phyloP scores from a whole-genome alignment of 2,113 vertebrate genomes.

The Micronycteris hirsuta region DNA sequence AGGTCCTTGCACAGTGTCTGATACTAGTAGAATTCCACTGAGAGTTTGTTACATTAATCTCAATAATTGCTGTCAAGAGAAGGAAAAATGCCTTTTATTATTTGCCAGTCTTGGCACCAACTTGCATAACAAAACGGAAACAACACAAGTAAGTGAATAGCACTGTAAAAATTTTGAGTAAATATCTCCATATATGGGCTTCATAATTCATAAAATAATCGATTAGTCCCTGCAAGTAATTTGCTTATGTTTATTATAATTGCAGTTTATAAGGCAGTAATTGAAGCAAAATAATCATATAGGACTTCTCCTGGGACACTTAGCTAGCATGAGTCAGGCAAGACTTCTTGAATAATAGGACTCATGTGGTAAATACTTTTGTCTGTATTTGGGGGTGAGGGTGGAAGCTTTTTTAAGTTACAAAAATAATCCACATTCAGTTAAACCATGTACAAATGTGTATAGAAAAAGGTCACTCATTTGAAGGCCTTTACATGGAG shows the following conservation, averaged over 20 bases:
- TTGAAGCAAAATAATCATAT: background rate
- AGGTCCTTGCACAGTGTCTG: background rate
- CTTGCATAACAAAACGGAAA: background rate
- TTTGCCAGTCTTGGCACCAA: background rate
- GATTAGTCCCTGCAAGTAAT: background rate
- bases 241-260: background rate
- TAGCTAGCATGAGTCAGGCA: background rate
- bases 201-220: background rate
- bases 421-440: background rate
- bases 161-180: background rate
- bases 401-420: background rate
- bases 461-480: background rate
- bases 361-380: background rate
- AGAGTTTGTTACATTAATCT: background rate
- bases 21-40: background rate
- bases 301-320: background rate
- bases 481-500: conserved; percentile 71
- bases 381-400: background rate
- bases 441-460: background rate
- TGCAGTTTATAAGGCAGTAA: background rate
- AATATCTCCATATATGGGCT: background rate
- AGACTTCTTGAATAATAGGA: background rate
- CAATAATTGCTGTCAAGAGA: background rate
- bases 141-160: background rate
- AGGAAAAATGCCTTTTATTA: background rate